A percentile compares a stretch with the other conserved stretches of the same genome.
Conservation (phyloP, 2,797 vertebrate genomes). For the Notoglanidium macrostoma region DNA sequence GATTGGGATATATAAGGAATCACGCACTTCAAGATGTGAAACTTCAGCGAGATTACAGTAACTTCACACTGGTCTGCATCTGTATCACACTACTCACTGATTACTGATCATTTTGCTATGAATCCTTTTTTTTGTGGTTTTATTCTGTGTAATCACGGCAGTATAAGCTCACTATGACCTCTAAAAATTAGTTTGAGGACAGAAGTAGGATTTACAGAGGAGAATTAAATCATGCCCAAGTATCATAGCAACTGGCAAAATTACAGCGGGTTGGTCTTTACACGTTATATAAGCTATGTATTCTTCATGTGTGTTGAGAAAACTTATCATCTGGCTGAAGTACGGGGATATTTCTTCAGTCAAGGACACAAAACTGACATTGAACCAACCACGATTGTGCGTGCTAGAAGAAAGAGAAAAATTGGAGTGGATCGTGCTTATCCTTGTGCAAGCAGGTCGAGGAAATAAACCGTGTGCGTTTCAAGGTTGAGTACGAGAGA, state of each 20-base stretch:
- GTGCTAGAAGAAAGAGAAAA: background rate
- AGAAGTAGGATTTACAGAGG: background rate
- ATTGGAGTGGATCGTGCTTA: background rate
- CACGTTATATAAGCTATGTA: background rate
- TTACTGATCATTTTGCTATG: background rate
- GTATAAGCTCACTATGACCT: background rate
- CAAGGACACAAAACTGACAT: constrained; percentile 10
- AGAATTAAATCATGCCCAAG: background rate
- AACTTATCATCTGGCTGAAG: background rate
- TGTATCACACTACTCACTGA: background rate
- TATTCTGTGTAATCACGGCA: background rate
- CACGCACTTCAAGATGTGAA: background rate
- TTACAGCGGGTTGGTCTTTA: background rate
- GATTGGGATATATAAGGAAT: background rate
- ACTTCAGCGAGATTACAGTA: background rate
- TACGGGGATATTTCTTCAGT: background rate
- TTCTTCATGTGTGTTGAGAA: background rate
- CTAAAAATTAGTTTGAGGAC: background rate
- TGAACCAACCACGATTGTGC: background rate
- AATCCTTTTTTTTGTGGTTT: background rate
- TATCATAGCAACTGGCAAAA: constrained; percentile 4
- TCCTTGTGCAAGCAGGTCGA: constrained; percentile 24
- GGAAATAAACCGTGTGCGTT: constrained; percentile 18
- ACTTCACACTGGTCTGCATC: background rate
- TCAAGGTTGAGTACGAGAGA: constrained; percentile 38